phyloP scores from a whole-genome alignment of 1,140 invertebrate species.

The Lerema accius region DNA sequence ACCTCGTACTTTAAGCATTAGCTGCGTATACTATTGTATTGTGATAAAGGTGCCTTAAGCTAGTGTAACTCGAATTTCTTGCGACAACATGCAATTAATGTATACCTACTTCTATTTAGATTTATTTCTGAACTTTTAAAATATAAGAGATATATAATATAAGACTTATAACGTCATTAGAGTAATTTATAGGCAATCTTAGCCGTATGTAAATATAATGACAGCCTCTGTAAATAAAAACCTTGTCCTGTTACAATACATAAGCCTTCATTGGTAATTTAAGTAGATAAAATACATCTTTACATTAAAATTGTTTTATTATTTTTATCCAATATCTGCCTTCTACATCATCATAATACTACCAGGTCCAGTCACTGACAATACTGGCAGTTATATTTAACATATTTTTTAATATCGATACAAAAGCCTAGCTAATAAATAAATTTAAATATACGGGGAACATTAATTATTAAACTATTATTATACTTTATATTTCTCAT shows the following conservation, averaged over 20 bases:
- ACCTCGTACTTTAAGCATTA: slow-evolving; percentile 47
- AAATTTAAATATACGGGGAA: too few species aligned
- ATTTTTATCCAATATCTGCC: too few species aligned
- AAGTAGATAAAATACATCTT: background rate
- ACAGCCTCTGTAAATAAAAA: background rate
- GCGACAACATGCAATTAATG: background rate
- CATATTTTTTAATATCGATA: too few species aligned
- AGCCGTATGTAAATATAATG: background rate
- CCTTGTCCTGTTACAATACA: background rate
- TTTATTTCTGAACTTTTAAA: slow-evolving; percentile 5
- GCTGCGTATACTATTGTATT: slow-evolving; percentile 42
- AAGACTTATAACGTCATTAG: background rate
- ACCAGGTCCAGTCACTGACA: too few species aligned
- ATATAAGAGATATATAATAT: background rate
- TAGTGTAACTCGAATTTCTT: background rate
- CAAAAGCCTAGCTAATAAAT: too few species aligned
- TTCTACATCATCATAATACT: too few species aligned
- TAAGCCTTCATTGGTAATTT: slow-evolving; percentile 3
- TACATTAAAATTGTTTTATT: background rate
- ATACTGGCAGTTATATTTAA: too few species aligned
- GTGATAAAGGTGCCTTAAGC: slow-evolving; percentile 61
- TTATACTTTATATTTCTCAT: too few species aligned
- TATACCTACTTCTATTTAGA: background rate
- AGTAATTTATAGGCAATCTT: background rate
- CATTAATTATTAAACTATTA: too few species aligned